Evolutionary conservation across 2,113 vertebrate species (phyloP).

Genomic region (Fulmarus glacialis): DNA sequence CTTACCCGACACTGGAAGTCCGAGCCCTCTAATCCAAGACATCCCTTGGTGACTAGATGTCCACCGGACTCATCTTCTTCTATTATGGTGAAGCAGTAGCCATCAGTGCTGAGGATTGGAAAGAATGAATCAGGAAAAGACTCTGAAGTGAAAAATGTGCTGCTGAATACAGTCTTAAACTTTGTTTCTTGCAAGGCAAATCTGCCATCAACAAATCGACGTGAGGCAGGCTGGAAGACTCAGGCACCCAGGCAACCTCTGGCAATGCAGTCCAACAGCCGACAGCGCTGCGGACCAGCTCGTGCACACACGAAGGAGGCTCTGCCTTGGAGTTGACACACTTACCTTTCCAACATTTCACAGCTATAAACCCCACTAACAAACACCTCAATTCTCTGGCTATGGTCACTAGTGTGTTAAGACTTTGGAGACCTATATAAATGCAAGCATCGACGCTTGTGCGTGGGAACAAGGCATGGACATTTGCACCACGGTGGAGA

Average conservation of each 20-base stretch:
- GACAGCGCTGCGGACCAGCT: accelerated
- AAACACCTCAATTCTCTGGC: neutral
- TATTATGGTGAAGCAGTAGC: conserved; percentile 96
- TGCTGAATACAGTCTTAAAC: neutral
- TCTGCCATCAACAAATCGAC: neutral
- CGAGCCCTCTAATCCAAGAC: conserved; percentile 88
- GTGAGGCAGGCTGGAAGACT: neutral
- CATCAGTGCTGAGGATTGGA: conserved; percentile 86
- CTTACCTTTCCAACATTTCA: neutral
- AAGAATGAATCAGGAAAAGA: neutral
- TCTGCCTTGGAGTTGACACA: neutral
- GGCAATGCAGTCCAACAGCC: neutral
- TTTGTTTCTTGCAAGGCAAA: neutral
- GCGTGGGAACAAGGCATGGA: neutral
- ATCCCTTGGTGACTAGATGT: conserved; percentile 89
- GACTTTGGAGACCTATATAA: neutral
- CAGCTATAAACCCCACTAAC: neutral
- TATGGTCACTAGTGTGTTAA: neutral
- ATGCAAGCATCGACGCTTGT: accelerated
- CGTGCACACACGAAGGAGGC: neutral
- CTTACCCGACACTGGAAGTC: conserved; percentile 97
- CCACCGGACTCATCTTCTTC: conserved; percentile 91
- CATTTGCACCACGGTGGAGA: neutral
- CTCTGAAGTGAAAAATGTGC: neutral
- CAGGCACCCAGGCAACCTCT: neutral